Percentiles rank a stretch among this genome's conserved stretches.
Evolutionary conservation across 2,888 invertebrate species (phyloP).

Genomic region (Spicauda simplicius): DNA sequence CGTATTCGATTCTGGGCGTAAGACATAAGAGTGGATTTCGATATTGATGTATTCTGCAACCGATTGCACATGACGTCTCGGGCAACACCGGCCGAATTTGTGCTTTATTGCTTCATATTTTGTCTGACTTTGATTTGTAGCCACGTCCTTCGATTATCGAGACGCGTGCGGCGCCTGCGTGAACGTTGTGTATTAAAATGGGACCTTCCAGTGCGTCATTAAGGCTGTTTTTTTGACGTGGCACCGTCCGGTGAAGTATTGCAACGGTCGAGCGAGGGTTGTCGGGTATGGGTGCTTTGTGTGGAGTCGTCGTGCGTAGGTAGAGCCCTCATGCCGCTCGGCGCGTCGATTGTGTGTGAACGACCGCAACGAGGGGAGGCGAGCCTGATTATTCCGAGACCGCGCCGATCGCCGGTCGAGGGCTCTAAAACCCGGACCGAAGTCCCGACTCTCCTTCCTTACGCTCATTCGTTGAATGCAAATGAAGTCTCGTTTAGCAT

Average conservation of each 20-base stretch:
- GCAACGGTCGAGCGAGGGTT: slow-evolving; percentile 56
- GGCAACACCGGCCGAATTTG: slow-evolving; percentile 55
- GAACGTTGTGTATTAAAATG: slow-evolving; percentile 39
- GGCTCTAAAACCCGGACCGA: slow-evolving; percentile 68
- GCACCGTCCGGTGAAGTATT: slow-evolving; percentile 49
- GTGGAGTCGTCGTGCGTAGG: slow-evolving; percentile 74
- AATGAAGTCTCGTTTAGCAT: slow-evolving; percentile 59
- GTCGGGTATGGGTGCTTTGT: slow-evolving; percentile 74
- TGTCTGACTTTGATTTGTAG: slow-evolving; percentile 57
- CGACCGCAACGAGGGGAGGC: slow-evolving; percentile 79
- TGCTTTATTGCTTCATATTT: slow-evolving; percentile 60
- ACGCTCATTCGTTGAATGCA: slow-evolving; percentile 67
- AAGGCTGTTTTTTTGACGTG: slow-evolving; percentile 48
- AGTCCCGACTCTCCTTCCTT: slow-evolving; percentile 50
- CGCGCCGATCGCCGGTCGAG: slow-evolving; percentile 73
- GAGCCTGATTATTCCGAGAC: slow-evolving; percentile 76
- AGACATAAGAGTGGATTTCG: slow-evolving; percentile 78
- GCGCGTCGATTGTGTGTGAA: slow-evolving; percentile 80
- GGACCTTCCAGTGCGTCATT: slow-evolving; percentile 41
- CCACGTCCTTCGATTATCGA: slow-evolving; percentile 51
- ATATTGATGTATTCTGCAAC: slow-evolving; percentile 70
- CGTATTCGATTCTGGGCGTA: slow-evolving; percentile 66
- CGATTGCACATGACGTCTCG: slow-evolving; percentile 71
- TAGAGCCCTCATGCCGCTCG: slow-evolving; percentile 67
- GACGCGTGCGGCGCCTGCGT: slow-evolving; percentile 61